phyloP scores from a whole-genome alignment of 2,888 invertebrate genomes.

The Lycaena phlaeas region DNA sequence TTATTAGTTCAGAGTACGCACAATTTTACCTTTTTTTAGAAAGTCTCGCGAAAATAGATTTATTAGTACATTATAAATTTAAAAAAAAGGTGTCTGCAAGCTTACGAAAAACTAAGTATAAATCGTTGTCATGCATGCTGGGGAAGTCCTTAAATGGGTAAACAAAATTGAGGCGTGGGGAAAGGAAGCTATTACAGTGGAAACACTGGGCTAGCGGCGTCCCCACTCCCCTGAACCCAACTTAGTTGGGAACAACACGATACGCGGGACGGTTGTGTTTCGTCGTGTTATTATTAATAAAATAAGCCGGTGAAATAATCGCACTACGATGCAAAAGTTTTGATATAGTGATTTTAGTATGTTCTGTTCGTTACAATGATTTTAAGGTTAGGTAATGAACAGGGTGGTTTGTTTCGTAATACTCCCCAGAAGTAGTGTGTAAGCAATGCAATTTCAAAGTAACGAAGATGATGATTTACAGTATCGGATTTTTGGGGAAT shows the following conservation, averaged over 20 bases:
- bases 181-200: no score
- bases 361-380: constrained; percentile 42
- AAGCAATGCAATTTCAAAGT: constrained; percentile 69
- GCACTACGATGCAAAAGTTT: constrained; percentile 21
- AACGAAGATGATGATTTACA: constrained; percentile 66
- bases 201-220: no score
- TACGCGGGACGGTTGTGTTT: constrained; percentile 50
- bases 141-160: no score
- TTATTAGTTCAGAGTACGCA: no score
- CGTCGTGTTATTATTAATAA: constrained; percentile 28
- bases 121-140: no score
- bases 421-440: constrained; percentile 43
- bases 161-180: no score
- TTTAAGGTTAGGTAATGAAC: constrained; percentile 49
- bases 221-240: constrained; percentile 17
- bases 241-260: constrained; percentile 41
- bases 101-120: no score
- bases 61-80: no score
- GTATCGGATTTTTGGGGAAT: constrained; percentile 69
- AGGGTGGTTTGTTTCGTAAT: constrained; percentile 55
- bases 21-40: no score
- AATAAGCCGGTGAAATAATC: constrained; percentile 21
- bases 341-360: constrained; percentile 13
- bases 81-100: no score
- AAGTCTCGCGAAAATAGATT: no score